Base-by-base conservation (phyloP, 2,113 vertebrate genomes). In the Theropithecus gelada region DNA sequence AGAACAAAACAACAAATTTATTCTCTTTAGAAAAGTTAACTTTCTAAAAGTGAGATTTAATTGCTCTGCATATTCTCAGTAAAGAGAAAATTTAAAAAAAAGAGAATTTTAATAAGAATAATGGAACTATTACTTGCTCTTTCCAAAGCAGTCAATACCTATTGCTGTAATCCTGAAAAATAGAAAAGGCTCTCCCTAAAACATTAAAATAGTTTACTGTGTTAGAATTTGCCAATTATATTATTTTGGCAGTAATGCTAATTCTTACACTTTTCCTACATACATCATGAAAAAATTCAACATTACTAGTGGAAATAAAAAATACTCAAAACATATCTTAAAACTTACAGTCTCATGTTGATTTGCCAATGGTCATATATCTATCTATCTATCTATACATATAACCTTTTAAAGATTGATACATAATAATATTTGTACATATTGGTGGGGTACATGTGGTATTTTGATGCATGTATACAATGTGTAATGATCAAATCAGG, bases 241-340 rank as follows among this genome's bases (percentile, higher is more conserved):
- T 64, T 83, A 55, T 4, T 32, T 72, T n/a, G 73, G 75, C 64
- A 81, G 18, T 48, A 90, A 90, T 84, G 40, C 7, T 76, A 90
- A 89, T 88, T 86, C 11, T 91, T 78, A 89, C 55, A 38, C 16
- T 91, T 97, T 92, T 83, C 27, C 20, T 96, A 89, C 1, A 83
- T 78, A 43, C 55, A 64, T 89, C 55, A 95, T 61, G 35, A 32
- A 61, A 88, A 97, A 79, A 95, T 20, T 78, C 2, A 85, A 90
- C 10, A 59, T 73, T 50, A 92, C 30, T 13, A 87, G n/a, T 25
- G 7, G 35, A 79, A 75, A 73, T 4, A 66, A 92, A 75, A 95
- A 59, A 76, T 50, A 79, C 4, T 95, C 22, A 92, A 92, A 82
- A 79, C 17, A 59, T 64, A 55, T 79, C 45, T 95, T 72, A 90